phyloP scores from a whole-genome alignment of 2,113 vertebrate species.

The Passer domesticus region DNA sequence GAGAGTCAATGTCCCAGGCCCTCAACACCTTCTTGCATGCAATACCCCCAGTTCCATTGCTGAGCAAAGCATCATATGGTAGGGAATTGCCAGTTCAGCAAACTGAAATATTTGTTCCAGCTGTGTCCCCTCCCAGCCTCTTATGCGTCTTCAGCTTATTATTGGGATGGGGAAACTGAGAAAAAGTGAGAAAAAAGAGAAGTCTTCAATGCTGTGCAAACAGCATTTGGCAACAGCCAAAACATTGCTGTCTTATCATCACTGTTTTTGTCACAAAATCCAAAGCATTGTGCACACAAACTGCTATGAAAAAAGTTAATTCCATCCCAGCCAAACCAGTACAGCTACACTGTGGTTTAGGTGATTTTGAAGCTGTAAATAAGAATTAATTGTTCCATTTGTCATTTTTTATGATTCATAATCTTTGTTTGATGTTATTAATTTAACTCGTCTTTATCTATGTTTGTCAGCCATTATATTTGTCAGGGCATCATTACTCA shows the following conservation, averaged over 20 bases:
- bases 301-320: not conserved
- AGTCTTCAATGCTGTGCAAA: not conserved
- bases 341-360: not conserved
- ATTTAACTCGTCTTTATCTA: not conserved
- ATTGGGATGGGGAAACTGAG: not conserved
- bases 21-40: not conserved
- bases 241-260: not conserved
- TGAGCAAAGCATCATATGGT: not conserved
- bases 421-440: not conserved
- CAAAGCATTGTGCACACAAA: not conserved
- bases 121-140: not conserved
- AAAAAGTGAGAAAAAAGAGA: not conserved
- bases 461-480: conserved; percentile 67
- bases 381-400: not conserved
- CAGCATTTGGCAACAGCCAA: not conserved
- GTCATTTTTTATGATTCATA: not conserved
- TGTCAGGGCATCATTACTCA: conserved; percentile 81
- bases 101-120: not conserved
- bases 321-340: not conserved
- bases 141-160: not conserved
- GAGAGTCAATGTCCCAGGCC: not conserved
- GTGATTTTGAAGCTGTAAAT: not conserved
- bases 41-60: not conserved
- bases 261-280: not conserved
- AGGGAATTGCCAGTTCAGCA: not conserved